phyloP scores from a whole-genome alignment of 2,888 invertebrate species.

The Cephus rjabovi region DNA sequence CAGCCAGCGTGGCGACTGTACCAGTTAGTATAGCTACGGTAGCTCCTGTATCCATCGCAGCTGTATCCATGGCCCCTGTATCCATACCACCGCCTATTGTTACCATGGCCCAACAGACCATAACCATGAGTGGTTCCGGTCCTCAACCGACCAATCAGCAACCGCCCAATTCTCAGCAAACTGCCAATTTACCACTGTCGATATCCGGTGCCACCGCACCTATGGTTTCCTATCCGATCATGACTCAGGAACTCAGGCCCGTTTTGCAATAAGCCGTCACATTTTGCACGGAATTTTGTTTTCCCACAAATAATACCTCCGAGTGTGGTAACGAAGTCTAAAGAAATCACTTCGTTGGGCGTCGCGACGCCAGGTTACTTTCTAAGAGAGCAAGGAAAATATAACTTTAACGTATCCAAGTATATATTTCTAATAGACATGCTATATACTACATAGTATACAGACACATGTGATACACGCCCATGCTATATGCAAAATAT shows the following conservation, averaged over 20 bases:
- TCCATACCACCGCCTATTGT: conserved; percentile 72
- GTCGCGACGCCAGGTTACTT: not conserved
- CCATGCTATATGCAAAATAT: not conserved
- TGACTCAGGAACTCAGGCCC: conserved; percentile 70
- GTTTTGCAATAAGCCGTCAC: conserved; percentile 45
- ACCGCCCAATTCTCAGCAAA: conserved; percentile 66
- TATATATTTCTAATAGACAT: not conserved
- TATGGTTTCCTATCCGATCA: conserved; percentile 76
- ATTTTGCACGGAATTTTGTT: not conserved
- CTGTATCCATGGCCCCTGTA: conserved; percentile 70
- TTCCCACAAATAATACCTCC: conserved; percentile 34
- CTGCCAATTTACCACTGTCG: conserved; percentile 67
- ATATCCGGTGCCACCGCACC: conserved; percentile 74
- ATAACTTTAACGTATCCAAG: not conserved
- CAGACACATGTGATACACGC: not conserved
- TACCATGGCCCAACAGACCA: conserved; percentile 70
- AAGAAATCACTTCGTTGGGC: not conserved
- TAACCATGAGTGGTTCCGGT: conserved; percentile 63
- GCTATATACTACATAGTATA: not conserved
- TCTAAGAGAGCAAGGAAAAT: not conserved
- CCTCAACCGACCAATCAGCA: conserved; percentile 60
- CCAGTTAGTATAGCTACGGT: conserved; percentile 74
- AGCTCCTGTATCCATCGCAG: conserved; percentile 72
- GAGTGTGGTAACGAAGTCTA: not conserved
- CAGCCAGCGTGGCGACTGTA: conserved; percentile 72